Percentiles rank a stretch among this genome's conserved stretches.
Conservation (phyloP, 2,113 vertebrate genomes). For the Cyrtonyx montezumae region DNA sequence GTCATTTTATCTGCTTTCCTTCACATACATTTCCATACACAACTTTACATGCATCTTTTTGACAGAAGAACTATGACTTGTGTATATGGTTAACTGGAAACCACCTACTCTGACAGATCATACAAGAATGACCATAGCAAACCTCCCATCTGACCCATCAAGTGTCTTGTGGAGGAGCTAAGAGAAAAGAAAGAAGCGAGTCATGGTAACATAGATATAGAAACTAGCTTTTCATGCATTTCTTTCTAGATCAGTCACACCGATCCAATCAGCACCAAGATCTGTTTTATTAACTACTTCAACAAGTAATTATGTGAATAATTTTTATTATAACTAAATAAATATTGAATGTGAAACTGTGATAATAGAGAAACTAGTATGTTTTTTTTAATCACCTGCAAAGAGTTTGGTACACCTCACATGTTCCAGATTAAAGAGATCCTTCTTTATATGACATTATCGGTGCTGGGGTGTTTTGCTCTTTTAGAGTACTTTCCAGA, state of each 20-base stretch:
- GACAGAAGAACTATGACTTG: not conserved
- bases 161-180: not conserved
- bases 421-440: not conserved
- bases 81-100: not conserved
- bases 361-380: not conserved
- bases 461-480: not conserved
- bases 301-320: not conserved
- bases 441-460: not conserved
- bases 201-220: fast-evolving
- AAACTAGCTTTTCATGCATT: not conserved
- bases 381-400: not conserved
- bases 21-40: not conserved
- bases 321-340: not conserved
- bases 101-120: not conserved
- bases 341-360: not conserved
- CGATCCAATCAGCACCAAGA: not conserved
- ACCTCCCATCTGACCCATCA: not conserved
- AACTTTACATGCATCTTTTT: not conserved
- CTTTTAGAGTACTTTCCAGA: not conserved
- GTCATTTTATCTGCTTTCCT: not conserved
- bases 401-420: not conserved
- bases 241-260: not conserved
- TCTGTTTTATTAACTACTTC: not conserved
- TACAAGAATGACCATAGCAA: not conserved
- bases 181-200: not conserved